Evolutionary conservation across 2,797 vertebrate genomes (phyloP).

Genomic region (Takifugu rubripes): DNA sequence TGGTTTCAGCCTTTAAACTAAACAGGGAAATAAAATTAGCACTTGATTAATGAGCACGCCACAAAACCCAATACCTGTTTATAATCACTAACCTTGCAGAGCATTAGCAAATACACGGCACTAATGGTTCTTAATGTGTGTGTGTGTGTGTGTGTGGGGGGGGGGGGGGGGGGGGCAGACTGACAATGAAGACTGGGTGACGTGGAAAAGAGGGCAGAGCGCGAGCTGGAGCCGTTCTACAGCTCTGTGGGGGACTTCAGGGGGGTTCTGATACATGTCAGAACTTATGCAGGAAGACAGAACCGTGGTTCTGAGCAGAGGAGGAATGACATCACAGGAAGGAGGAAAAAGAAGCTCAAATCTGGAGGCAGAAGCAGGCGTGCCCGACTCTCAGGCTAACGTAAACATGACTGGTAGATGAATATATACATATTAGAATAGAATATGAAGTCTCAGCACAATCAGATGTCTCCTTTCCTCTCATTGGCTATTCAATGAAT

Average conservation of each 20-base stretch:
- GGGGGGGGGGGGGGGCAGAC: conserved; percentile 31
- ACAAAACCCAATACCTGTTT: conserved; percentile 35
- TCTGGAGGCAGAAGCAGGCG: too few species aligned
- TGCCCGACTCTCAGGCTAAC: too few species aligned
- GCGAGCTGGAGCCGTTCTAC: conserved; percentile 17
- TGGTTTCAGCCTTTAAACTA: conserved; percentile 14
- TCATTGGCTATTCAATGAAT: too few species aligned
- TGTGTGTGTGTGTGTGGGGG: too few species aligned
- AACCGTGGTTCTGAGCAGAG: too few species aligned
- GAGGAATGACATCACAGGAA: too few species aligned
- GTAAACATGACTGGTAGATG: too few species aligned
- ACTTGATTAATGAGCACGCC: conserved; percentile 37
- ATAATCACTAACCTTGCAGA: conserved; percentile 45
- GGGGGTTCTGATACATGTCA: not conserved
- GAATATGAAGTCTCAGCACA: too few species aligned
- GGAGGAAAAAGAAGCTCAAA: too few species aligned
- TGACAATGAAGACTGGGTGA: conserved; percentile 31
- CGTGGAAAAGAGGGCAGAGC: conserved; percentile 21
- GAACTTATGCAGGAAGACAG: not conserved
- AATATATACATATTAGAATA: too few species aligned
- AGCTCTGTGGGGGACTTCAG: not conserved
- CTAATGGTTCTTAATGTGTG: conserved; percentile 35
- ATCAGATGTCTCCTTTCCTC: too few species aligned
- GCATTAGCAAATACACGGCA: conserved; percentile 40
- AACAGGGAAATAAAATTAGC: conserved; percentile 49